Percentiles rank a stretch among this genome's conserved stretches.
phyloP scores from a whole-genome alignment of 2,888 invertebrate genomes.

The Peribatodes rhomboidaria region DNA sequence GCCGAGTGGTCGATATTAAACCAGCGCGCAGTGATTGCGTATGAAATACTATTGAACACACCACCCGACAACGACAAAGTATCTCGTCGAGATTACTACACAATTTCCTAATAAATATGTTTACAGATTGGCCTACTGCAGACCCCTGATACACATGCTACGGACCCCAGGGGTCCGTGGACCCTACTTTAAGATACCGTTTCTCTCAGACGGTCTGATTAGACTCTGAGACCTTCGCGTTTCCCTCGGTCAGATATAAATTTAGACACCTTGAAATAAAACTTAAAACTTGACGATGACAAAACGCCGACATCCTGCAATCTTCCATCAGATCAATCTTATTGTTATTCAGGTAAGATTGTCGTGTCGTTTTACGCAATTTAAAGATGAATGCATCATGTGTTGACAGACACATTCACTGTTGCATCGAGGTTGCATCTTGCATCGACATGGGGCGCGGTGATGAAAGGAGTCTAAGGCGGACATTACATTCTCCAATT shows the following conservation, averaged over 20 bases:
- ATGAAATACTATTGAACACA: no score
- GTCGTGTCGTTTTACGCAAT: constrained; percentile 6
- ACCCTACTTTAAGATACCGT: no score
- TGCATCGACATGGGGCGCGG: constrained; percentile 33
- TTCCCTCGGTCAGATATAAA: background rate
- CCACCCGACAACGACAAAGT: no score
- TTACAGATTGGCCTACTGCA: no score
- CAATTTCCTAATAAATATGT: no score
- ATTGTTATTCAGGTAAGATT: constrained; percentile 11
- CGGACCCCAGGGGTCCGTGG: no score
- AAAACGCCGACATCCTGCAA: constrained; percentile 19
- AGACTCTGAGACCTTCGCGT: background rate
- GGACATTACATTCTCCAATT: no score
- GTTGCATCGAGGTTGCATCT: constrained; percentile 8
- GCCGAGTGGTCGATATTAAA: no score
- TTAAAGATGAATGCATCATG: background rate
- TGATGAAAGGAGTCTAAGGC: constrained; percentile 25
- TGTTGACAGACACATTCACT: background rate
- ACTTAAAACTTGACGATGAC: background rate
- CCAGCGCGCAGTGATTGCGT: no score
- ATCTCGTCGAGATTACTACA: no score
- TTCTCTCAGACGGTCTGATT: no score
- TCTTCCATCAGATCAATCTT: constrained; percentile 14
- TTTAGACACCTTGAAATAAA: background rate
- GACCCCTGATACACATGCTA: no score